A percentile compares a stretch with the other conserved stretches of the same genome.
phyloP scores from a whole-genome alignment of 2,797 vertebrate species.

The Hypotaenidia okinawae region DNA sequence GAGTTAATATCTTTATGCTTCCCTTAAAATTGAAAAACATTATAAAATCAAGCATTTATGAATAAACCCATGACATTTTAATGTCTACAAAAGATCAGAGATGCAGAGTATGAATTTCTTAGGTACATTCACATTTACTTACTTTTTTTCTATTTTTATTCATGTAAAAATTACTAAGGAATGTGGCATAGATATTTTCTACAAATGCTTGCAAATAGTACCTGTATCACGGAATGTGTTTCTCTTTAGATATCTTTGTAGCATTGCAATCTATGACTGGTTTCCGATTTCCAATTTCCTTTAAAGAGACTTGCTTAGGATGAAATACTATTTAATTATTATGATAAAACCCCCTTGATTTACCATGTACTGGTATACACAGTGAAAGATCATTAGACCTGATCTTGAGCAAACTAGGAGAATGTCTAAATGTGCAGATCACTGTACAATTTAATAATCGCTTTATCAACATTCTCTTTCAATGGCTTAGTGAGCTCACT shows the following conservation, averaged over 20 bases:
- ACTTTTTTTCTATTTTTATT: neutral
- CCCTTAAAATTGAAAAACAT: neutral
- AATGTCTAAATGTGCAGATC: neutral
- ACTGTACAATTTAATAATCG: neutral
- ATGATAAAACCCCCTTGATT: neutral
- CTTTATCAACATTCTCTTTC: neutral
- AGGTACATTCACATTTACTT: neutral
- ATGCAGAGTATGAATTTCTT: neutral
- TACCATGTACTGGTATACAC: neutral
- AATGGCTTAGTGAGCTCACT: constrained; percentile 4
- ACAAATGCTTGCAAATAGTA: neutral
- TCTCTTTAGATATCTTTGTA: neutral
- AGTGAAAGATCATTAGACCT: neutral
- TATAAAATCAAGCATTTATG: neutral
- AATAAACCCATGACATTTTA: neutral
- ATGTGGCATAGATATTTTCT: neutral
- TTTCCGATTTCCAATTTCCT: neutral
- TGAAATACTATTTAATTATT: neutral
- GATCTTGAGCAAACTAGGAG: neutral
- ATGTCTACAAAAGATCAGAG: neutral
- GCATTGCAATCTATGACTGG: neutral
- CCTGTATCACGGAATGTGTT: neutral
- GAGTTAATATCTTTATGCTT: neutral
- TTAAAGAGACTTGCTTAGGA: neutral
- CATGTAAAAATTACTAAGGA: neutral